Base-by-base conservation (phyloP, 2,797 vertebrate genomes). In the Microctenopoma steveboyesi region DNA sequence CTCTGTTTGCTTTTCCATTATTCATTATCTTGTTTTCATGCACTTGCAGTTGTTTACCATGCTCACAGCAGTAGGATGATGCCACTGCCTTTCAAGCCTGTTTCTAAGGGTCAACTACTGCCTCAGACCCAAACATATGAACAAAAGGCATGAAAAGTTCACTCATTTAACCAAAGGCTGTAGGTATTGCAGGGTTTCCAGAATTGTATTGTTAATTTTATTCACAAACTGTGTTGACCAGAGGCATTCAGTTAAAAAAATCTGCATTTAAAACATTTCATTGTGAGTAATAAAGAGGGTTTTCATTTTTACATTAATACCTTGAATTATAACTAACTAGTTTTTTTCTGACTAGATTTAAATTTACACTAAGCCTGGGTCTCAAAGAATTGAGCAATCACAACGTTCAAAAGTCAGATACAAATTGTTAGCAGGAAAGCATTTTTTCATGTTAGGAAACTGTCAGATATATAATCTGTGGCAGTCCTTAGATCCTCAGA, bases 11-110 rank as follows among this genome's bases (percentile, higher is more conserved):
- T 76, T 73, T 69, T 87, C 61, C 81, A 76, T 89, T 88, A 88
- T 87, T 90, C 69, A 88, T 88, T 52, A 35, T 64, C 64, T 62
- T 74, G 82, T 79, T 84, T 86, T 85, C 13, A 53, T 70, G 78
- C 70, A 33, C 78, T 80, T 62, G 50, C 64, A 1, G 48, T 74
- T 82, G 77, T 76, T 70, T 77, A 71, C 57, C 28, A 56, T 12
- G 30, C 78, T 87, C n/a, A 43, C 66, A 71, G 68, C 72, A 37
- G 48, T 35, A 33, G 39, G 47, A 70, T 25, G 72, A 74, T 62
- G 68, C 79, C 74, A 42, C 46, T 25, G 56, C 42, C 70, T 84
- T 76, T 80, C 45, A 75, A 73, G 70, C 58, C 14, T 1, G 11
- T 71, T 80, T 76, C 60, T 53, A 35, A 57, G 74, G 81, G 81